Percentiles rank a stretch among this genome's conserved stretches.
Conservation (phyloP, 2,113 vertebrate genomes). For the Oxyura jamaicensis region DNA sequence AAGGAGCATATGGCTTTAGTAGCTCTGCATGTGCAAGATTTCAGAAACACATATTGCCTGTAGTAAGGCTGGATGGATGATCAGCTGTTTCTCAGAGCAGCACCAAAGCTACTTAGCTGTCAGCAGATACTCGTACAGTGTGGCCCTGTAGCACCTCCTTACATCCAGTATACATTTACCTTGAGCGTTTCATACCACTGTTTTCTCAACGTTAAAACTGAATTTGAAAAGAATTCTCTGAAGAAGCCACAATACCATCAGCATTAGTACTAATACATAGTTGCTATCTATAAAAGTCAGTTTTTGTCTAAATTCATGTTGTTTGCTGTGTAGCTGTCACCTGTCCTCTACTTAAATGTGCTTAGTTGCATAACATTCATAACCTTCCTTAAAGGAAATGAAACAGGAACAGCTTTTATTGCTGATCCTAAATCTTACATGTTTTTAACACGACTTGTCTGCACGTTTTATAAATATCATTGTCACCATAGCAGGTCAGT, state of each 20-base stretch:
- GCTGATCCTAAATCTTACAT: background rate
- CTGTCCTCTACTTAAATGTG: background rate
- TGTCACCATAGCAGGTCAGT: background rate
- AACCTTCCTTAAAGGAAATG: background rate
- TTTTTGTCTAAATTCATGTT: background rate
- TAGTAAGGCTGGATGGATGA: background rate
- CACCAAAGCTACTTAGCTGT: background rate
- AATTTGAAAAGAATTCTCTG: background rate
- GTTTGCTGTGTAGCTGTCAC: background rate
- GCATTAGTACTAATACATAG: background rate
- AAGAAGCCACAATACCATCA: background rate
- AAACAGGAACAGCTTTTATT: background rate
- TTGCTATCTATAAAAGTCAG: background rate
- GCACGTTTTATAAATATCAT: background rate
- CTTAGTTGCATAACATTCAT: background rate
- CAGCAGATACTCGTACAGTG: background rate
- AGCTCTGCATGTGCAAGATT: conserved; percentile 8
- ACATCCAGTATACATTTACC: background rate
- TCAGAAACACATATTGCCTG: background rate
- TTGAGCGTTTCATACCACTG: background rate
- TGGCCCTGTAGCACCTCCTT: background rate
- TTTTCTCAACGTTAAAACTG: background rate
- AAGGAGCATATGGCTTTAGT: background rate
- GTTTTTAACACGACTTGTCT: background rate
- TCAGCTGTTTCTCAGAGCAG: background rate